These are phyloP conservation scores for Knipowitschia caucasica DNA, from an alignment of 2,797 vertebrate species.

Conservation along the genomic window DNA sequence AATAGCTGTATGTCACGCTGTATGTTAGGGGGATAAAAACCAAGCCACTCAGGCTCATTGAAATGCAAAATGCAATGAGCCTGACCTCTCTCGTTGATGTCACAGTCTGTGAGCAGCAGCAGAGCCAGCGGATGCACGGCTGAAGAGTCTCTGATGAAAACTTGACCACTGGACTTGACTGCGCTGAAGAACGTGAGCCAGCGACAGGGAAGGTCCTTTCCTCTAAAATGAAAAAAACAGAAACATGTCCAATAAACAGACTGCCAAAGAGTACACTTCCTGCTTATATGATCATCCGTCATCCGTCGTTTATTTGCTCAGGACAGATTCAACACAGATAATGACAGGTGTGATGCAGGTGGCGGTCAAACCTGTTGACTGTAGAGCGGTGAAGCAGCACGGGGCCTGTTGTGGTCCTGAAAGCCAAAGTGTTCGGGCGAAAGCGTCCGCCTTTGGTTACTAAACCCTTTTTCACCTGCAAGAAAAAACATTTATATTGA, in stretches of 20 bases:
- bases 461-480: constrained; percentile 86
- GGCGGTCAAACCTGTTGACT: constrained; percentile 84
- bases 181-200: constrained; percentile 96
- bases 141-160: constrained; percentile 92
- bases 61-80: neutral
- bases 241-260: neutral
- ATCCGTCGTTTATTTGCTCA: no score
- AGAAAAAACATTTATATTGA: neutral
- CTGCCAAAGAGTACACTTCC: neutral
- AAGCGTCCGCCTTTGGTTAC: constrained; percentile 89
- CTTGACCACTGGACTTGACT: constrained; percentile 82
- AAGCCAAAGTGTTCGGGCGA: constrained; percentile 79
- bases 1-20: no score
- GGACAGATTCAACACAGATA: no score
- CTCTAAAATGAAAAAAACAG: constrained; percentile 47
- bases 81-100: constrained; percentile 83
- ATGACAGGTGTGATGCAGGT: no score
- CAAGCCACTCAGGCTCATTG: no score
- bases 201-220: constrained; percentile 79
- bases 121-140: constrained; percentile 88
- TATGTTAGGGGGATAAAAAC: no score
- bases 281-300: no score
- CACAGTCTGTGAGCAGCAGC: constrained; percentile 87
- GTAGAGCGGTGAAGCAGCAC: constrained; percentile 91
- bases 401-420: constrained; percentile 80